These are phyloP conservation scores for Dendrophyllia cribrosa DNA, from an alignment of 64 coral and sea anemone genomes.

Conservation along the genomic window DNA sequence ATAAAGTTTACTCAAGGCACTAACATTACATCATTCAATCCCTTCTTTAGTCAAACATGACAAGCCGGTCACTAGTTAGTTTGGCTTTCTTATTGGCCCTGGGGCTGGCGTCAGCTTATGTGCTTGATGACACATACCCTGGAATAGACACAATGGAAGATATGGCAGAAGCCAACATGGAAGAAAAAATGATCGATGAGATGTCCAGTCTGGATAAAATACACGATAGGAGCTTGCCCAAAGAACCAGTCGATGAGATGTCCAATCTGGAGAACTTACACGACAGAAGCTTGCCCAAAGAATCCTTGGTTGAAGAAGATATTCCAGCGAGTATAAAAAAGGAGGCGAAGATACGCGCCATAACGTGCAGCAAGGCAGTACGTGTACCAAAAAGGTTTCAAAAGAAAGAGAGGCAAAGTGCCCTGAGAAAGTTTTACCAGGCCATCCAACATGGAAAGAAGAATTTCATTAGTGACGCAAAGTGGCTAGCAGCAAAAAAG, in stretches of 20 bases:
- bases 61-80: not conserved
- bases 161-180: not conserved
- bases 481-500: not conserved
- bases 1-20: not conserved
- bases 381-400: not conserved
- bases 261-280: too few relatives aligned
- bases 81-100: slow-evolving; percentile 2
- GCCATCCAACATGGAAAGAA: not conserved
- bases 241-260: too few relatives aligned
- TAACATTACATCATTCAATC: not conserved
- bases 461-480: not conserved
- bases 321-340: not conserved
- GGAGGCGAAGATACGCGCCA: too few relatives aligned
- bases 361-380: too few relatives aligned
- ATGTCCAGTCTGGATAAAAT: not conserved
- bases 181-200: not conserved
- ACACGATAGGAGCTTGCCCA: not conserved
- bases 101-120: not conserved
- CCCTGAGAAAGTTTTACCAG: not conserved
- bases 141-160: not conserved
- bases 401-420: not conserved
- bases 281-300: not conserved
- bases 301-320: not conserved
- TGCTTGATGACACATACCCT: not conserved
- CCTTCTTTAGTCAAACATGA: slow-evolving; percentile 6